Evolutionary conservation across 2,888 invertebrate species (phyloP).

Genomic region (Rhamnusium bicolor): DNA sequence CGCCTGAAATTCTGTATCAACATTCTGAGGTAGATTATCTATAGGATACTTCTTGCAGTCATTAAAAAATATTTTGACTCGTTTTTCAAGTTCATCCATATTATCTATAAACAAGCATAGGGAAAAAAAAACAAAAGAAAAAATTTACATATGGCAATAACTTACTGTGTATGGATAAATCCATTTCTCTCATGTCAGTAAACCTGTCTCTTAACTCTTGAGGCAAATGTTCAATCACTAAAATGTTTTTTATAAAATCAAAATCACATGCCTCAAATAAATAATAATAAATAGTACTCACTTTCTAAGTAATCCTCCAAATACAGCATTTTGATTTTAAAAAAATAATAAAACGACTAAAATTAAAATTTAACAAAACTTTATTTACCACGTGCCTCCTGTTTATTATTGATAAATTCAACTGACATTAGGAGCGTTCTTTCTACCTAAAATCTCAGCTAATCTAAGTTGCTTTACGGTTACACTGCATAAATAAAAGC

Average conservation of each 20-base stretch:
- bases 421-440: not conserved
- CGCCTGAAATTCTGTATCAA: slow-evolving; percentile 87
- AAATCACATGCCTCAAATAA: slow-evolving; percentile 34
- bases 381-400: not conserved
- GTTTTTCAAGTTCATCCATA: slow-evolving; percentile 93
- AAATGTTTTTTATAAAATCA: slow-evolving; percentile 61
- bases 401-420: not conserved
- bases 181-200: slow-evolving; percentile 98
- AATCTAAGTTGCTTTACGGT: no score
- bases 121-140: not conserved
- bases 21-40: slow-evolving; percentile 79
- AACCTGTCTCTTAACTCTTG: slow-evolving; percentile 97
- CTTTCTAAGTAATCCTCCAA: slow-evolving; percentile 99
- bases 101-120: slow-evolving; percentile 77
- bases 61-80: slow-evolving; percentile 88
- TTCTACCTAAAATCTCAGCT: no score
- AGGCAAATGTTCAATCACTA: slow-evolving; percentile 99
- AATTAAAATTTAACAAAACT: not conserved
- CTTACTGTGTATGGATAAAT: slow-evolving; percentile 96
- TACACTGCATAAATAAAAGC: no score
- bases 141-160: not conserved
- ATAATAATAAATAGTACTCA: slow-evolving; percentile 74
- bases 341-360: not conserved
- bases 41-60: slow-evolving; percentile 81
- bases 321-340: slow-evolving; percentile 89